phyloP scores from a whole-genome alignment of 2,797 vertebrate genomes.

The Pelobates cultripes region DNA sequence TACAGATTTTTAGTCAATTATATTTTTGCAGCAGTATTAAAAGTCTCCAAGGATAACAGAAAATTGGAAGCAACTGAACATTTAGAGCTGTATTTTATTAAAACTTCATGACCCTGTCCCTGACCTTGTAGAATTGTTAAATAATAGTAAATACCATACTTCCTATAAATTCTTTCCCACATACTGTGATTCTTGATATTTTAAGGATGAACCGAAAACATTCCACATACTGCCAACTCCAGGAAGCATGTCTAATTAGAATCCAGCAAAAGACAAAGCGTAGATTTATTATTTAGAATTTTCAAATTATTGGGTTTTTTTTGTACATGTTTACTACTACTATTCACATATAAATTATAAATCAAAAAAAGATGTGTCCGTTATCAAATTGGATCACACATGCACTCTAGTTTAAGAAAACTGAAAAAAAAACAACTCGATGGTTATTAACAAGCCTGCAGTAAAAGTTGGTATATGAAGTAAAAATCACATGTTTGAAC shows the following conservation, averaged over 20 bases:
- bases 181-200: not conserved
- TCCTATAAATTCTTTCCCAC: conserved; percentile 7
- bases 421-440: no score
- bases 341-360: no score
- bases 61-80: conserved; percentile 23
- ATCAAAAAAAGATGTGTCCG: no score
- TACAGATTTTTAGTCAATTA: not conserved
- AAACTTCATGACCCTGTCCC: not conserved
- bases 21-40: conserved; percentile 32
- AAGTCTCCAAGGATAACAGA: conserved; percentile 34
- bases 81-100: conserved; percentile 13
- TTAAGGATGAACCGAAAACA: not conserved
- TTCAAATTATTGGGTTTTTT: no score
- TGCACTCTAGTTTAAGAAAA: no score
- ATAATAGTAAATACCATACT: not conserved
- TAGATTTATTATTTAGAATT: not conserved
- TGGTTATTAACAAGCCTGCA: no score
- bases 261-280: no score
- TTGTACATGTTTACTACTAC: no score
- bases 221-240: not conserved
- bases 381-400: no score
- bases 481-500: no score
- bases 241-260: not conserved
- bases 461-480: no score
- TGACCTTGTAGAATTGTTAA: conserved; percentile 9